Percentiles rank a stretch among this genome's conserved stretches.
phyloP scores from a whole-genome alignment of 2,113 vertebrate genomes.

The Vulpes lagopus region DNA sequence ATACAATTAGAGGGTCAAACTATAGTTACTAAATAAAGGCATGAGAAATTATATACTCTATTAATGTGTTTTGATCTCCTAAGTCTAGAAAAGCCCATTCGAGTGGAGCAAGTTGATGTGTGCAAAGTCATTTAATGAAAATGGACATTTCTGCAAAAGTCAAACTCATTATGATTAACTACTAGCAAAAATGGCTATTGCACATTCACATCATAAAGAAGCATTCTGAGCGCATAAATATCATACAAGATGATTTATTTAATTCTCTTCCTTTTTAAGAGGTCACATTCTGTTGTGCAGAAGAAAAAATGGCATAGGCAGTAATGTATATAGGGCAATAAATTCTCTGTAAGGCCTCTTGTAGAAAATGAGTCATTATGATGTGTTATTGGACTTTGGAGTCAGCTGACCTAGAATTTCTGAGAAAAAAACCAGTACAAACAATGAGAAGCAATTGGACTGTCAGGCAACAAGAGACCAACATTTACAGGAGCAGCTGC shows the following conservation, averaged over 20 bases:
- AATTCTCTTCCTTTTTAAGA: constrained; percentile 57
- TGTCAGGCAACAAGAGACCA: background rate
- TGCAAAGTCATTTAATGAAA: background rate
- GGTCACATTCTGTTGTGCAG: background rate
- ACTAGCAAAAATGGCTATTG: constrained; percentile 1
- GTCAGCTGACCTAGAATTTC: background rate
- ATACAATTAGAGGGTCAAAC: constrained; percentile 15
- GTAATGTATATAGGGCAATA: constrained; percentile 24
- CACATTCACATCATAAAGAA: constrained; percentile 1
- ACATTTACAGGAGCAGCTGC: background rate
- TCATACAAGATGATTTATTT: background rate
- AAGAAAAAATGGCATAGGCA: background rate
- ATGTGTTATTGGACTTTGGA: constrained; percentile 48
- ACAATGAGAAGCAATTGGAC: background rate
- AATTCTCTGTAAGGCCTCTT: constrained; percentile 42
- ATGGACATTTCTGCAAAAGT: background rate
- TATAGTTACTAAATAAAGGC: background rate
- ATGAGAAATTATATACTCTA: background rate
- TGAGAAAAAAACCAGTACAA: background rate
- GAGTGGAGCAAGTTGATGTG: background rate
- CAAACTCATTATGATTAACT: background rate
- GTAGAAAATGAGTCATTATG: constrained; percentile 60
- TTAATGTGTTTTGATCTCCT: background rate
- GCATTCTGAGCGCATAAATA: background rate
- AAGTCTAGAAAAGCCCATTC: background rate